Base-by-base conservation (phyloP, 2,113 vertebrate genomes). In the Vulpes vulpes region DNA sequence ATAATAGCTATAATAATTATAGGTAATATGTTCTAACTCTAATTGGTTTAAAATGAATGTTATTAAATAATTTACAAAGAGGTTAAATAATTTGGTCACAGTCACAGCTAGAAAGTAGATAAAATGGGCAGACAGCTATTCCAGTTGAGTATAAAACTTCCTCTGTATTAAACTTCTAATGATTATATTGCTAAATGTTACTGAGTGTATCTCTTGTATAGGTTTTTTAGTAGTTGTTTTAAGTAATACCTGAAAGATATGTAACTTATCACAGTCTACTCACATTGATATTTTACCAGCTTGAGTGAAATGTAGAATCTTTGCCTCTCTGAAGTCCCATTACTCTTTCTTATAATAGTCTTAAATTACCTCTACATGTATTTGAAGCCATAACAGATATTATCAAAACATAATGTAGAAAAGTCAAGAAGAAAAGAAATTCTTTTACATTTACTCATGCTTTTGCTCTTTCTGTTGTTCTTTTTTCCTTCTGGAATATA, bases 401-500 rank as follows among this genome's bases (percentile, higher is more conserved):
- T 49, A 49, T 49, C 38, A 76, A 76, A 74, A 73, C 30, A 62
- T 62, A 89, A 53, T 94, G 32, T 64, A 73, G 78, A 89, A n/a
- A 74, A 89, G 76, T 62, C 23, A 67, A 67, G n/a, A 78, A 94
- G 65, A 76, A 64, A 25, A 32, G 23, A 55, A 32, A 64, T 22
- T 79, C 32, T 67, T 51, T 81, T 38, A 38, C 12, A 22, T 64
- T 81, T 81, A 51, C 15, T 30, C 32, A 53, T 73, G 14, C 60
- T 62, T 94, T 89, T 55, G 35, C 23, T 88, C 22, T 94, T 88
- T 94, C n/a, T 89, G 8, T 81, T 65, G 17, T 85, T 81, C 32
- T 81, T 78, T 53, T 53, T 53, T 73, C 38, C 25, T 60, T 74
- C 43, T 82, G 43, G 25, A 64, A 55, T 83, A 64, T 82, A 64